Conservation (phyloP, 23 tunicate species). For the Halocynthia roretzi region DNA sequence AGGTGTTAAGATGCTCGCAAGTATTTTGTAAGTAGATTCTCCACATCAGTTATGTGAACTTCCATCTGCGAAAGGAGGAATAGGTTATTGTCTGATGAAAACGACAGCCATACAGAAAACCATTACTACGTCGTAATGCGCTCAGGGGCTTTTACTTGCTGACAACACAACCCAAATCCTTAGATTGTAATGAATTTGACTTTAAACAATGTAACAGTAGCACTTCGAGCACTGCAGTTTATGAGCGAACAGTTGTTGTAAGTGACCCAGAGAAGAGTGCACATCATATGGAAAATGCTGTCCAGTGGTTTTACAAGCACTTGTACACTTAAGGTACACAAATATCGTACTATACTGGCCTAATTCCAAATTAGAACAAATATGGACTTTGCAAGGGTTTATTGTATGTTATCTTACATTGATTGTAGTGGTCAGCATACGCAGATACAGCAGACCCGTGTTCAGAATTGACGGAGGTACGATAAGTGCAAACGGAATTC, state of each 20-base stretch:
- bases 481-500: conserved; percentile 23
- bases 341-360: not conserved
- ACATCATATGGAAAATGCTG: no score
- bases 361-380: no score
- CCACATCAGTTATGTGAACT: conserved; percentile 28
- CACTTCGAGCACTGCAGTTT: not conserved
- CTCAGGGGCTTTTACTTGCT: no score
- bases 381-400: not conserved
- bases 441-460: conserved; percentile 27
- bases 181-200: no score
- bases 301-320: no score
- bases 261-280: not conserved
- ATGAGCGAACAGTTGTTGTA: no score
- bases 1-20: conserved; percentile 24
- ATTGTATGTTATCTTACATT: conserved; percentile 17
- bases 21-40: conserved; percentile 22
- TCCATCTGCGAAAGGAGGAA: conserved; percentile 25
- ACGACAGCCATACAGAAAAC: no score
- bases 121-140: no score
- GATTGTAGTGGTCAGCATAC: conserved; percentile 32
- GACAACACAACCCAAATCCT: no score
- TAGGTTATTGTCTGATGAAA: not conserved
- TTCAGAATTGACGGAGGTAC: conserved; percentile 21
- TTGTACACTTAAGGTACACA: not conserved
- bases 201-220: not conserved